Evolutionary conservation across 2,888 invertebrate species (phyloP), one percentile per base, ranked within the genome.

Genomic region (Odontocolon sp.): DNA sequence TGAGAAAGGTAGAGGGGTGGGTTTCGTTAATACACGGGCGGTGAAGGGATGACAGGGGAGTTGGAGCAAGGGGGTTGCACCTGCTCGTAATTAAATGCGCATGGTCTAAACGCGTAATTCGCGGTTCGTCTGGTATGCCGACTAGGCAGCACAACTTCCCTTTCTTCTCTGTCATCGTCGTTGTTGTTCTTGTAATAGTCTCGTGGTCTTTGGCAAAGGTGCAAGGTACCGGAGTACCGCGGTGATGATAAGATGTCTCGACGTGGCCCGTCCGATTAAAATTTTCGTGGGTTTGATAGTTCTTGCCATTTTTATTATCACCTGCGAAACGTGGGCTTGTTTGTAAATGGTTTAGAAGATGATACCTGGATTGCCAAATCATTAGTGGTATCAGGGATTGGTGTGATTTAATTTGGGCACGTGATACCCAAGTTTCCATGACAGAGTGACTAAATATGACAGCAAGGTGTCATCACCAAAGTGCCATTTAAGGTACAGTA

Each of bases 51-150:
- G 70, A 61, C 56, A 50, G 56, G n/a, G 57, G 52, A 38, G 18
- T 18, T 38, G 33, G 56, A 79, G 78, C 81, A 79, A 78, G 74
- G 72, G 80, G 59, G 36, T n/a, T n/a, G n/a, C 31, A 26, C 26
- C 9, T 52, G 47, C 77, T 82, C 69, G 81, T 84, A 85, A 86
- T 87, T 85, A 86, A 85, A 82, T 77, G 71, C 66, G 78, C 79
- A 79, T 70, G 72, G 72, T 71, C 75, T 81, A 81, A 82, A 83
- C 79, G 80, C 52, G 42, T 63, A 50, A 64, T 68, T 72, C 63
- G 38, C 18, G 57, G 57, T 54, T 76, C 52, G 59, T 59, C 59
- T 40, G 63, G 54, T 42, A 59, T 33, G 42, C 36, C 33, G 47
- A 52, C 26, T 52, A 52, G 40, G 11, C 38, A 50, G 40, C 33